A percentile compares a stretch with the other conserved stretches of the same genome.
Conservation (phyloP, 2,113 vertebrate species). For the Nothobranchius furzeri region DNA sequence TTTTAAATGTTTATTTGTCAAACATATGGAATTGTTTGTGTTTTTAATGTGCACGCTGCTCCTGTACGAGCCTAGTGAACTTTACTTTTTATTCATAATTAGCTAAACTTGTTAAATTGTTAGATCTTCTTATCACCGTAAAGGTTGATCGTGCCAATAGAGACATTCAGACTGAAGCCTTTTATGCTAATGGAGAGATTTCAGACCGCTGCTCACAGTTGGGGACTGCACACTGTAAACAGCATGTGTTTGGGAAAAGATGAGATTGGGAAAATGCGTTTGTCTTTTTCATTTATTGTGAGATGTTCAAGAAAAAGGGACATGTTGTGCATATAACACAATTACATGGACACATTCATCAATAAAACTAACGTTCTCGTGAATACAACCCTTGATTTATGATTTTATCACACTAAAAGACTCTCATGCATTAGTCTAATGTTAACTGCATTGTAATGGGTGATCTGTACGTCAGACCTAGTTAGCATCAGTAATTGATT, state of each 20-base stretch:
- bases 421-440: slow-evolving; percentile 43
- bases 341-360: slow-evolving; percentile 55
- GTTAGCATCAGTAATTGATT: slow-evolving; percentile 75
- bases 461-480: slow-evolving; percentile 61
- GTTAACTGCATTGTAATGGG: slow-evolving; percentile 55
- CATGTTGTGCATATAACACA: slow-evolving; percentile 49
- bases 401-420: slow-evolving; percentile 61
- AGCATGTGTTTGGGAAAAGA: slow-evolving; percentile 33
- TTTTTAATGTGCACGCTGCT: not conserved
- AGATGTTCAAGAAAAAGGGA: slow-evolving; percentile 42
- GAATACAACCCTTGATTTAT: slow-evolving; percentile 25
- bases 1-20: slow-evolving; percentile 36
- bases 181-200: slow-evolving; percentile 48
- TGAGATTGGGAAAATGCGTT: slow-evolving; percentile 24
- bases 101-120: slow-evolving; percentile 37
- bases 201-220: slow-evolving; percentile 32
- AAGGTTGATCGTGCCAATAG: slow-evolving; percentile 31
- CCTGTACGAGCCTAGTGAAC: not conserved
- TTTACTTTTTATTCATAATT: slow-evolving; percentile 6
- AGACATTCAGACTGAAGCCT: slow-evolving; percentile 50
- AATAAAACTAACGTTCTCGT: slow-evolving; percentile 27
- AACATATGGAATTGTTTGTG: not conserved
- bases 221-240: slow-evolving; percentile 39
- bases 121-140: slow-evolving; percentile 7
- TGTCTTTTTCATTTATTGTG: slow-evolving; percentile 48